Conservation (phyloP, 1,140 invertebrate genomes). For the Sipha flava region DNA sequence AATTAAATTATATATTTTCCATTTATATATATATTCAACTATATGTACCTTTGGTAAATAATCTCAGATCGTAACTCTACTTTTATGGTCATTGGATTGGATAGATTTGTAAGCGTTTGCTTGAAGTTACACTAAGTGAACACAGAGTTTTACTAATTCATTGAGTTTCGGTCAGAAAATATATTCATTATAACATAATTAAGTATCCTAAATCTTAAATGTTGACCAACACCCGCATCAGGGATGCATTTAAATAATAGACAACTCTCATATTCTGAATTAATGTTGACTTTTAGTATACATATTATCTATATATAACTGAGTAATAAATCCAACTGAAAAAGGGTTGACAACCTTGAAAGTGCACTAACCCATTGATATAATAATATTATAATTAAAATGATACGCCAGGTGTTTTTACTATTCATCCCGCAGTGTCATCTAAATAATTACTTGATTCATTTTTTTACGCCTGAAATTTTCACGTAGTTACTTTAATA, state of each 20-base stretch:
- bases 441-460: conserved; percentile 2
- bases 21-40: too few species aligned
- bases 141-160: too few species aligned
- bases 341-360: conserved; percentile 1
- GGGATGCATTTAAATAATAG: background rate
- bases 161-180: background rate
- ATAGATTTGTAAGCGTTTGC: too few species aligned
- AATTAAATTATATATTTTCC: too few species aligned
- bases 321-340: background rate
- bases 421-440: background rate
- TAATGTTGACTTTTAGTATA: background rate
- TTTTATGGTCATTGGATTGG: background rate
- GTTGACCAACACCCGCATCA: background rate
- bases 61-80: background rate
- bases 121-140: too few species aligned
- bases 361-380: background rate
- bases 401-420: background rate
- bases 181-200: background rate
- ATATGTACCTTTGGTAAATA: too few species aligned
- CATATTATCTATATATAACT: background rate
- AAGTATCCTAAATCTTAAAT: background rate
- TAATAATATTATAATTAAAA: conserved; percentile 10
- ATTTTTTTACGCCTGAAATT: background rate
- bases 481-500: background rate
- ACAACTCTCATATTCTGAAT: background rate